phyloP scores from a whole-genome alignment of 2,113 vertebrate genomes.

The Piliocolobus tephrosceles region DNA sequence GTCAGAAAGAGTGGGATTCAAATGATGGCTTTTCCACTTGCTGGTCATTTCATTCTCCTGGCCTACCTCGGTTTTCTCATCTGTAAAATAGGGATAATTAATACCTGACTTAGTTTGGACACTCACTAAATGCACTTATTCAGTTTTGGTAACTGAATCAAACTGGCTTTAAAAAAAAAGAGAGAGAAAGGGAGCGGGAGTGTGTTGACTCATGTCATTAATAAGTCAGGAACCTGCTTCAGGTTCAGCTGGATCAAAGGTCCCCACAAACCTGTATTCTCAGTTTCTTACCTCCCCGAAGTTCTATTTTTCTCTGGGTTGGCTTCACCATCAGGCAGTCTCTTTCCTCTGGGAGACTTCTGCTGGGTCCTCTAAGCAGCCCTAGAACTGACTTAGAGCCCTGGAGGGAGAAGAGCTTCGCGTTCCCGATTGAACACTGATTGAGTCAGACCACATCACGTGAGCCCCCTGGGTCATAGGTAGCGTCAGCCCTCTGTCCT shows the following conservation, averaged over 20 bases:
- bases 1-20: not conserved
- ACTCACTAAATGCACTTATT: not conserved
- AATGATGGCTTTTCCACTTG: not conserved
- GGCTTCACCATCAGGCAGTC: fast-evolving
- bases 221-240: not conserved
- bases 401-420: fast-evolving
- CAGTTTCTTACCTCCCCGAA: not conserved
- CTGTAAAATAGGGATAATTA: not conserved
- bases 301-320: not conserved
- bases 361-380: not conserved
- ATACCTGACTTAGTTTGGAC: not conserved
- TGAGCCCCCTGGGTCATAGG: not conserved
- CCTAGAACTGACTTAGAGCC: not conserved
- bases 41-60: not conserved
- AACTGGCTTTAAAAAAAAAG: not conserved
- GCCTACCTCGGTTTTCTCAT: not conserved
- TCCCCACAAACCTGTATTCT: not conserved
- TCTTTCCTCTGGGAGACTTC: not conserved
- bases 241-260: not conserved
- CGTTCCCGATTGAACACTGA: not conserved
- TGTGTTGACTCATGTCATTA: not conserved
- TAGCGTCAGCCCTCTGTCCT: not conserved
- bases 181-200: not conserved
- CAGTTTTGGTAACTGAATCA: not conserved
- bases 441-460: not conserved